Conservation (phyloP, 2,797 vertebrate genomes). For the Microctenopoma stevenorrisi region DNA sequence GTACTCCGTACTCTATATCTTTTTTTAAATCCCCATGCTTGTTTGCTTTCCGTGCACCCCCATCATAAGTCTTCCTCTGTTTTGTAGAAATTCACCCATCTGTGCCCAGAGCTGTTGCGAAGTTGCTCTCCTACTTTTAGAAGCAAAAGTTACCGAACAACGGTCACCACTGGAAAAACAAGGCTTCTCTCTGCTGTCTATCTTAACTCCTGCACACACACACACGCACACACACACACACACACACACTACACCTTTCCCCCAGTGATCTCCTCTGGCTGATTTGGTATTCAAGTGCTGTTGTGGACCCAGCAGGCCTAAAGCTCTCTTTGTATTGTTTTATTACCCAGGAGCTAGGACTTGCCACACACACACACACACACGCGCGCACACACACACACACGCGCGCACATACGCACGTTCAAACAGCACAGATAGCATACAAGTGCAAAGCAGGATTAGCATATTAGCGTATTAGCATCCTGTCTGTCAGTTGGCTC, state of each 20-base stretch:
- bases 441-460: constrained; percentile 77
- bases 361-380: constrained; percentile 42
- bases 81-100: constrained; percentile 66
- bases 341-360: constrained; percentile 74
- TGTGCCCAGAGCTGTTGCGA: constrained; percentile 64
- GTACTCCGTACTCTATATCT: constrained; percentile 39
- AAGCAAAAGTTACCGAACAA: constrained; percentile 68
- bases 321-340: constrained; percentile 82
- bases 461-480: constrained; percentile 80
- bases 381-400: constrained; percentile 30
- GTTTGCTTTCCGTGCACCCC: constrained; percentile 47
- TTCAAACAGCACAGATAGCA: constrained; percentile 59
- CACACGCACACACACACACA: constrained; percentile 22
- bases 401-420: constrained; percentile 33
- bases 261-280: constrained; percentile 74
- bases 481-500: constrained; percentile 75
- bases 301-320: constrained; percentile 76
- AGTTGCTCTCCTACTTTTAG: constrained; percentile 75
- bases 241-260: constrained; percentile 57
- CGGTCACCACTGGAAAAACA: constrained; percentile 67
- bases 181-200: constrained; percentile 50
- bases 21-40: constrained; percentile 67
- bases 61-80: constrained; percentile 59
- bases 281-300: constrained; percentile 79
- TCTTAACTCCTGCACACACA: constrained; percentile 30